Evolutionary conservation across 2,888 invertebrate genomes (phyloP), one percentile per base, ranked within the genome.

Genomic region (Hydropsyche betteni): DNA sequence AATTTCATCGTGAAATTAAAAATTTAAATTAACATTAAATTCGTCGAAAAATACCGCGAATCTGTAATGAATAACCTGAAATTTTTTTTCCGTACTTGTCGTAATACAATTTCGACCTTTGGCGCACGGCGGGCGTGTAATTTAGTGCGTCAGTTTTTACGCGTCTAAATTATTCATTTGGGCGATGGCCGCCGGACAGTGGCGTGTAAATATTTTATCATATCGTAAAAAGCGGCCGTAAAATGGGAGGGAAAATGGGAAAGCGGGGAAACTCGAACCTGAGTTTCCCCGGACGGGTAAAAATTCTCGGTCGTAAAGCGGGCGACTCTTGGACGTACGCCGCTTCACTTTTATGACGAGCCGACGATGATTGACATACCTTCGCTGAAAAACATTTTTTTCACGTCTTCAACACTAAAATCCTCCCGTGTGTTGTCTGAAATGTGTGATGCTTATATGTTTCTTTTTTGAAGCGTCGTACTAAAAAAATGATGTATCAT

Each of bases 131-230:
- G 7, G 44, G 44, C 44, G 44, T 24, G 61, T 36, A 64, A 64
- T 64, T 64, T 64, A 34, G 34, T 34, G 64, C n/a, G 34, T 24
- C 16, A 24, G 16, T 58, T 58, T 58, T 58, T 58, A 24, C 16
- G 16, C 64, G 64, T 7, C 64, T 64, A 64, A 64, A 64, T 64
- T 64, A 64, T 64, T 64, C 64, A 64, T 64, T 64, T 64, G 7
- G 64, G 64, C 55, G 34, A 36, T 36, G 64, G 64, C 10, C 64
- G 64, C 64, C 64, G 64, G 64, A 64, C 64, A 36, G 64, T 64
- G 64, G 64, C 64, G 64, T 64, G 64, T 64, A 64, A 64, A 64
- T 64, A 64, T 64, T 64, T 64, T 64, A 64, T 64, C 64, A 64
- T 64, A 64, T 64, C 64, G 64, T 64, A 64, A 64, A 64, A 64